Evolutionary conservation across 2,797 vertebrate species (phyloP).

Genomic region (Cossypha heuglini): DNA sequence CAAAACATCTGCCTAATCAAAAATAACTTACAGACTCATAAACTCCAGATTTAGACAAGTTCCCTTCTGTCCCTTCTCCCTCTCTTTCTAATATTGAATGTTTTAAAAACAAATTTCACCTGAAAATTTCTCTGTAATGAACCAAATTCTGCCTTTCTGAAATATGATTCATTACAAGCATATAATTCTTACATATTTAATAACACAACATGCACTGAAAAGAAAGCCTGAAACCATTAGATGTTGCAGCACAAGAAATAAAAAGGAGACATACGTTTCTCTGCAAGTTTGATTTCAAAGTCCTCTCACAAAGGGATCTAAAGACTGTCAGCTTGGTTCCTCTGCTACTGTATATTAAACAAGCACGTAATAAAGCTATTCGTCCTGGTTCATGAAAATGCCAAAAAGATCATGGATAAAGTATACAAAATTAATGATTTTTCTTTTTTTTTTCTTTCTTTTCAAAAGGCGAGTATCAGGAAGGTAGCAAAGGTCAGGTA

Average conservation of each 20-base stretch:
- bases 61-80: background rate
- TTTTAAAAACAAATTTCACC: background rate
- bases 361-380: conserved; percentile 1
- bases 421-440: background rate
- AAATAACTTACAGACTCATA: background rate
- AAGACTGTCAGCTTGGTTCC: conserved; percentile 1
- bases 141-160: background rate
- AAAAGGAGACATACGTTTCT: background rate
- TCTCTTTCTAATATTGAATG: background rate
- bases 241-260: background rate
- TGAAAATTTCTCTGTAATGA: background rate
- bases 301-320: background rate
- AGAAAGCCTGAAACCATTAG: conserved; percentile 27
- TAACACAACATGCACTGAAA: conserved; percentile 1
- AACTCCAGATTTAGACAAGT: background rate
- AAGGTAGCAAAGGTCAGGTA: background rate
- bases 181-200: conserved; percentile 38
- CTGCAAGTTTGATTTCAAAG: conserved; percentile 28
- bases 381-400: background rate
- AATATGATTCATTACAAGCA: background rate
- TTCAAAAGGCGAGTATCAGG: background rate
- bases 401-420: background rate
- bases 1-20: background rate
- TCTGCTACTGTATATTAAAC: conserved; percentile 13
- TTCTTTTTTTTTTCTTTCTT: background rate